Evolutionary conservation across 2,113 vertebrate genomes (phyloP).

Genomic region (Muntiacus reevesi): DNA sequence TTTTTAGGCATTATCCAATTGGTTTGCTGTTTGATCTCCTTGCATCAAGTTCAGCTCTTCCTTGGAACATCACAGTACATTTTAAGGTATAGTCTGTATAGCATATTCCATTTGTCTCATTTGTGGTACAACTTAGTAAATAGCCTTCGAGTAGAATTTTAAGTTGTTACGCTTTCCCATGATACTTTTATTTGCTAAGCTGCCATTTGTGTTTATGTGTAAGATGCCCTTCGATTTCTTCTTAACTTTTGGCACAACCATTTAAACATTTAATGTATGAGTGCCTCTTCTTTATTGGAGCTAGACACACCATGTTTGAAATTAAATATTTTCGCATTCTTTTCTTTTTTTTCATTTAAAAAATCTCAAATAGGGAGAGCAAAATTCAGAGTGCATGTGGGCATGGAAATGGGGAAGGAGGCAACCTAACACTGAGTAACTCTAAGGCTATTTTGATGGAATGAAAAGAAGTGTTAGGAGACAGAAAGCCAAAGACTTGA

Average conservation of each 20-base stretch:
- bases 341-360: background rate
- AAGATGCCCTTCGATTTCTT: background rate
- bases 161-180: background rate
- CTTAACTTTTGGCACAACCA: background rate
- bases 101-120: slow-evolving; percentile 14
- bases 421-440: background rate
- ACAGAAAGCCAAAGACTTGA: background rate
- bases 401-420: background rate
- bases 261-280: slow-evolving; percentile 28
- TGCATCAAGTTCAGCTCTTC: slow-evolving; percentile 93
- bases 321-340: background rate
- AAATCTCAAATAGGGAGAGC: background rate
- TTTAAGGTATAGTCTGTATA: slow-evolving; percentile 90
- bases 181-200: background rate
- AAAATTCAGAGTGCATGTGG: background rate
- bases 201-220: background rate
- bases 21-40: slow-evolving; percentile 98
- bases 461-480: background rate
- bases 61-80: slow-evolving; percentile 97
- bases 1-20: slow-evolving; percentile 95
- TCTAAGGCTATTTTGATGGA: background rate
- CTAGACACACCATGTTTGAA: background rate
- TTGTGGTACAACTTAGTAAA: slow-evolving; percentile 38
- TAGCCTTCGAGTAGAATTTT: background rate
- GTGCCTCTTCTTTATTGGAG: background rate